Percentiles rank a stretch among this genome's conserved stretches.
Evolutionary conservation across 1,140 invertebrate species (phyloP).

Genomic region (Calycopis cecrops): DNA sequence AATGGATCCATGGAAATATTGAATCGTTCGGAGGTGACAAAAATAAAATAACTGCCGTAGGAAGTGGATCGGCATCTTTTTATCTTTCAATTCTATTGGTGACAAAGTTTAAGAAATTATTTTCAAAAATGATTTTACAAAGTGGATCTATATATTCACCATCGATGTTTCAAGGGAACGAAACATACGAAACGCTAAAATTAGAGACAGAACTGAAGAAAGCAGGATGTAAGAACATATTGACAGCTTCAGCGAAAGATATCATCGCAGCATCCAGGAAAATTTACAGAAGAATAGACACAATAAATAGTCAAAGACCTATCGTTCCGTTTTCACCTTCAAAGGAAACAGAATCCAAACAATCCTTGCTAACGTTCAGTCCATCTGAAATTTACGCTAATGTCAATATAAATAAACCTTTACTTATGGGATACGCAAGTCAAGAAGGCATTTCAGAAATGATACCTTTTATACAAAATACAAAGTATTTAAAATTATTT

Average conservation of each 20-base stretch:
- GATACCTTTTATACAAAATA: slow-evolving; percentile 56
- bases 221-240: slow-evolving; percentile 21
- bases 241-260: slow-evolving; percentile 30
- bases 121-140: slow-evolving; percentile 58
- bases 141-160: slow-evolving; percentile 53
- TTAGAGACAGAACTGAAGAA: slow-evolving; percentile 34
- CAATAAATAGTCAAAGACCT: slow-evolving; percentile 47
- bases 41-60: slow-evolving; percentile 58
- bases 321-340: slow-evolving; percentile 51
- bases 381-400: slow-evolving; percentile 30
- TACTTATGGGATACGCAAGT: slow-evolving; percentile 55
- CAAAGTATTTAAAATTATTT: slow-evolving; percentile 38
- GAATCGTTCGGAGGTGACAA: slow-evolving; percentile 54
- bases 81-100: slow-evolving; percentile 43
- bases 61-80: slow-evolving; percentile 47
- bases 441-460: slow-evolving; percentile 58
- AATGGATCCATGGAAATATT: slow-evolving; percentile 74
- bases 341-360: slow-evolving; percentile 37
- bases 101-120: slow-evolving; percentile 47
- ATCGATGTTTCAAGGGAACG: slow-evolving; percentile 42
- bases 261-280: slow-evolving; percentile 38
- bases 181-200: slow-evolving; percentile 33
- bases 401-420: slow-evolving; percentile 30
- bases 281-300: slow-evolving; percentile 45
- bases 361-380: slow-evolving; percentile 33